Base-by-base conservation (phyloP, 2,888 invertebrate species). In the Ariolimax columbianus region DNA sequence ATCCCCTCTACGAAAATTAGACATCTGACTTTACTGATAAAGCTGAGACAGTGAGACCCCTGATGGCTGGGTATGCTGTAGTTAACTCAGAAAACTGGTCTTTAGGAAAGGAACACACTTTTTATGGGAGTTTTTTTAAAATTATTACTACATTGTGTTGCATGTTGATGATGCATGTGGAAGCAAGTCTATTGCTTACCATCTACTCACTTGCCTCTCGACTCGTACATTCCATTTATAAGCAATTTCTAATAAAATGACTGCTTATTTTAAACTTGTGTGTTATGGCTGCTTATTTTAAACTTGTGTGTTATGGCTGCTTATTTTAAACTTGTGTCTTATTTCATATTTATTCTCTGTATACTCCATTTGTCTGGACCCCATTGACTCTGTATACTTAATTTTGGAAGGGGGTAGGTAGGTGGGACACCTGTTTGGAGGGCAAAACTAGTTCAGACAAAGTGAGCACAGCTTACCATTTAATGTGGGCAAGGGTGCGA, bases 181-280 rank as follows among this genome's bases (percentile, higher is more conserved):
- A 14, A 40, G n/a, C 6, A n/a, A 26, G 23, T 26, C 40, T 66
- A 33, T 77, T 51, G 51, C n/a, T 51, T 77, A 14, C 51, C 51
- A 47, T 47, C 33, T 51, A 1, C n/a, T n/a, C 47, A 77, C 75
- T 47, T 47, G 51, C 75, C 51, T 77, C 51, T 51, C 47, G 33
- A 77, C 30, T 6, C 33, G 51, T 77, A 77, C 75, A 77, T 77
- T 77, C 75, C 75, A 77, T 51, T 77, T 51, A 77, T 51, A 77
- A 77, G 51, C 43, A 77, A 77, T 33, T 77, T 77, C 33, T 33
- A 77, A 47, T 77, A 77, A 77, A 77, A 77, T 77, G 11, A 77
- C 30, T 51, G 51, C 6, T 33, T 47, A 77, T 14, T 26, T 23
- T 17, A 55, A 19, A 55, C 17, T 23, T 23, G 19, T 55, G 7